phyloP scores from a whole-genome alignment of 2,888 invertebrate species.

The Erebia palarica region DNA sequence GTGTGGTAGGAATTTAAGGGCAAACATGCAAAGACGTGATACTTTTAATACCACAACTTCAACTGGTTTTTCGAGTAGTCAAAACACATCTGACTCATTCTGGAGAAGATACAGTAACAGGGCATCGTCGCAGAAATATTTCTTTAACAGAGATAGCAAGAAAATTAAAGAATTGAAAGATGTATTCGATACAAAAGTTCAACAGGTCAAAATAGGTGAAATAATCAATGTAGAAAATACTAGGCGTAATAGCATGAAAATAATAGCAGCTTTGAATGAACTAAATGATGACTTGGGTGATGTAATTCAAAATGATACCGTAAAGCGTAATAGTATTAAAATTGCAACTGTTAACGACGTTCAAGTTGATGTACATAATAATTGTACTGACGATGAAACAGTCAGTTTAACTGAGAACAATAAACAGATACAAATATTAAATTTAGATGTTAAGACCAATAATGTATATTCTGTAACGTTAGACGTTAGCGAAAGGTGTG shows the following conservation, averaged over 20 bases:
- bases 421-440: slow-evolving; percentile 80
- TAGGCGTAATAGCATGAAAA: slow-evolving; percentile 77
- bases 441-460: slow-evolving; percentile 77
- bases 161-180: slow-evolving; percentile 59
- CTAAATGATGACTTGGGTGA: slow-evolving; percentile 50
- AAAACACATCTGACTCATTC: slow-evolving; percentile 83
- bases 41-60: slow-evolving; percentile 86
- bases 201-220: slow-evolving; percentile 70
- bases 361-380: slow-evolving; percentile 57
- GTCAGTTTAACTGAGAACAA: slow-evolving; percentile 65
- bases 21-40: slow-evolving; percentile 84
- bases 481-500: slow-evolving; percentile 68
- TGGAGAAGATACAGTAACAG: slow-evolving; percentile 84
- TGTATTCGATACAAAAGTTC: slow-evolving; percentile 51
- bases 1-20: slow-evolving; percentile 68
- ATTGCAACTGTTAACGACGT: slow-evolving; percentile 44
- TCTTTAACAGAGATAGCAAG: slow-evolving; percentile 66
- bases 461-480: slow-evolving; percentile 77
- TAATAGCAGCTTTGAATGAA: slow-evolving; percentile 70
- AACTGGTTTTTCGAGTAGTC: slow-evolving; percentile 82
- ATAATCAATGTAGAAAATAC: slow-evolving; percentile 74
- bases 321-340: slow-evolving; percentile 37
- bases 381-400: slow-evolving; percentile 44
- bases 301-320: slow-evolving; percentile 41
- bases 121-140: slow-evolving; percentile 68